phyloP scores from a whole-genome alignment of 2,113 vertebrate genomes.

The Cyphomyrus discorhynchus region DNA sequence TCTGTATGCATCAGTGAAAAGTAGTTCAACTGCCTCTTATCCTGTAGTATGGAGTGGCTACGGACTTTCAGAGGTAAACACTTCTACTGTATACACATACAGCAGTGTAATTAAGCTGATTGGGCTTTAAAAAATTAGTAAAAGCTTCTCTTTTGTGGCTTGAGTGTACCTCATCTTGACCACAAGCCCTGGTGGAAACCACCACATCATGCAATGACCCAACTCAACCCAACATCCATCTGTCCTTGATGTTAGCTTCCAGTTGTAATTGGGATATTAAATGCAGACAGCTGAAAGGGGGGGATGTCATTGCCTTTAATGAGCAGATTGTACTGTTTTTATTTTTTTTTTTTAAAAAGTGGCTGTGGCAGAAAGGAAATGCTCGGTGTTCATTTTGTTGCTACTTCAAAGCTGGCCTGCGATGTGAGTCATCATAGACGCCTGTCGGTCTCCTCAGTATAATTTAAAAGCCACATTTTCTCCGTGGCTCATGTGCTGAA shows the following conservation, averaged over 20 bases:
- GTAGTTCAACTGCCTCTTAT: not conserved
- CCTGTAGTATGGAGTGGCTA: not conserved
- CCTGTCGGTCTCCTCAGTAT: not conserved
- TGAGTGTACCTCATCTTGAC: not conserved
- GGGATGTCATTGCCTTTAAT: not conserved
- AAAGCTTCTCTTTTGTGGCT: not conserved
- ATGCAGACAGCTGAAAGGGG: conserved; percentile 22
- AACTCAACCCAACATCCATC: not conserved
- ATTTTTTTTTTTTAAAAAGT: conserved; percentile 23
- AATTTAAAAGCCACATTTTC: not conserved
- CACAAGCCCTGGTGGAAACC: not conserved
- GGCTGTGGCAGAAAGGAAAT: not conserved
- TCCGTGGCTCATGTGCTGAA: not conserved
- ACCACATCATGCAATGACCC: not conserved
- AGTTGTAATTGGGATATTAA: conserved; percentile 16
- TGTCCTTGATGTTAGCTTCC: not conserved
- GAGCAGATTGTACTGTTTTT: not conserved
- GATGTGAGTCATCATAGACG: not conserved
- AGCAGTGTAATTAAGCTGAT: not conserved
- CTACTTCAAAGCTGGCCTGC: not conserved
- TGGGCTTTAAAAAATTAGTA: not conserved
- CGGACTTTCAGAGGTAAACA: not conserved
- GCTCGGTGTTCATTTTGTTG: not conserved
- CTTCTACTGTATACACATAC: not conserved
- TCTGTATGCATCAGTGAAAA: not conserved